Percentiles rank a stretch among this genome's conserved stretches.
Evolutionary conservation across 2,113 vertebrate genomes (phyloP).

Genomic region (Crotalus helleri): DNA sequence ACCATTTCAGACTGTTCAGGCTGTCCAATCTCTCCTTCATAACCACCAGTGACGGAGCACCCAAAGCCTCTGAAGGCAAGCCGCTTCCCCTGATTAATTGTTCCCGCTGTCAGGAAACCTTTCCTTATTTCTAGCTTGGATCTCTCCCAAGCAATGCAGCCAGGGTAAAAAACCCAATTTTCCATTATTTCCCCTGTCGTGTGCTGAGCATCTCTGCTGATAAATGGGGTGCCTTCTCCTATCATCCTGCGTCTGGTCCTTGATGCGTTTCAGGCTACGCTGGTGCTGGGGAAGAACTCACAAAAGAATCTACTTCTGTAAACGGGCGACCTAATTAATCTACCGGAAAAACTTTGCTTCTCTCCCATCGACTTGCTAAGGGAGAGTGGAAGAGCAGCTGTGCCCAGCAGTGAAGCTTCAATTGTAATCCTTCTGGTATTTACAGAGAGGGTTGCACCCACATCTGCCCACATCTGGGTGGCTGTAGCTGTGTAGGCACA

Average conservation of each 20-base stretch:
- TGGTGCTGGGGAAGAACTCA: not conserved
- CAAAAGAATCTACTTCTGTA: not conserved
- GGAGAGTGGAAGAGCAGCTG: not conserved
- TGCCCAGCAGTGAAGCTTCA: too few relatives aligned
- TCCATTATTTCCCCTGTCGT: not conserved
- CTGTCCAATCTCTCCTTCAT: too few relatives aligned
- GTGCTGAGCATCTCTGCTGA: not conserved
- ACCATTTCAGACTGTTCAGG: too few relatives aligned
- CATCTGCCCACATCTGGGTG: not conserved
- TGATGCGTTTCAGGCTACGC: not conserved
- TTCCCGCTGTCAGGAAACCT: not conserved
- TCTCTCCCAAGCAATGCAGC: not conserved
- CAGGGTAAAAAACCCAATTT: not conserved
- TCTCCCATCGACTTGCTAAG: not conserved
- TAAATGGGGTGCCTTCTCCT: not conserved
- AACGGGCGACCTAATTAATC: conserved; percentile 6
- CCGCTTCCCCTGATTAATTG: not conserved
- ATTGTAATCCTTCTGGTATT: not conserved
- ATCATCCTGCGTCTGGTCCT: not conserved
- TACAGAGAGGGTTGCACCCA: not conserved
- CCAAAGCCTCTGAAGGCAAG: not conserved
- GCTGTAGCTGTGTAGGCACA: not conserved
- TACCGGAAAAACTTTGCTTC: not conserved
- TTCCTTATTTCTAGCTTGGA: not conserved
- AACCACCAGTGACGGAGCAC: too few relatives aligned